Conservation (phyloP, 2,888 invertebrate species). For the Malacosoma neustria region DNA sequence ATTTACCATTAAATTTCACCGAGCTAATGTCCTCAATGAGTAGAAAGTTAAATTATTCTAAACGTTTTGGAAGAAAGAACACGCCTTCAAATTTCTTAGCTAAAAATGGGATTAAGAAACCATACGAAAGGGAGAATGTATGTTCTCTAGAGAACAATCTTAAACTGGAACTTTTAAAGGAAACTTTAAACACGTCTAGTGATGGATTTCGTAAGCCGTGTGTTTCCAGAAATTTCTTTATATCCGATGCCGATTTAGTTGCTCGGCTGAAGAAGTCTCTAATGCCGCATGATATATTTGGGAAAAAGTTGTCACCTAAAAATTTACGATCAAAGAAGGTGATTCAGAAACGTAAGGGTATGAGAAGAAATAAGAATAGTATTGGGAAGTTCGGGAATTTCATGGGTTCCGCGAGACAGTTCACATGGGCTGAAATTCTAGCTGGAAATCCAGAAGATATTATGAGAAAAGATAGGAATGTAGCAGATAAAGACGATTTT, state of each 20-base stretch:
- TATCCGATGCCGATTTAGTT: slow-evolving; percentile 62
- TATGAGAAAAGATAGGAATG: slow-evolving; percentile 64
- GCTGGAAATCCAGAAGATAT: slow-evolving; percentile 79
- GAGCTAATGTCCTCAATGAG: slow-evolving; percentile 50
- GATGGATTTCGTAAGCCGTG: slow-evolving; percentile 65
- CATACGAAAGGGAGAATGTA: slow-evolving; percentile 58
- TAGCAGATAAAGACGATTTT: slow-evolving; percentile 23
- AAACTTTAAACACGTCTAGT: slow-evolving; percentile 57
- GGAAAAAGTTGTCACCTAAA: slow-evolving; percentile 75
- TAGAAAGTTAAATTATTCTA: slow-evolving; percentile 45
- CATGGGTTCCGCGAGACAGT: slow-evolving; percentile 69
- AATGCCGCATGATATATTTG: slow-evolving; percentile 65
- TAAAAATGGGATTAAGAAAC: slow-evolving; percentile 53
- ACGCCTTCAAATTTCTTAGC: slow-evolving; percentile 51
- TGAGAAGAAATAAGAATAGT: slow-evolving; percentile 53
- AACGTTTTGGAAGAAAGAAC: slow-evolving; percentile 52
- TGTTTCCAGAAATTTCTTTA: slow-evolving; percentile 59
- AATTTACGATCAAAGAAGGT: slow-evolving; percentile 77
- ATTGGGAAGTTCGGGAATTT: slow-evolving; percentile 69
- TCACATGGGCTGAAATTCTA: slow-evolving; percentile 80
- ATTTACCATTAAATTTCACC: slow-evolving; percentile 55
- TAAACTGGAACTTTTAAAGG: slow-evolving; percentile 55
- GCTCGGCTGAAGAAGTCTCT: slow-evolving; percentile 60
- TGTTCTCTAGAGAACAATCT: slow-evolving; percentile 56
- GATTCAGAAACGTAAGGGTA: slow-evolving; percentile 55